phyloP scores from a whole-genome alignment of 2,888 invertebrate species.

The Tenthredo scrophulariae region DNA sequence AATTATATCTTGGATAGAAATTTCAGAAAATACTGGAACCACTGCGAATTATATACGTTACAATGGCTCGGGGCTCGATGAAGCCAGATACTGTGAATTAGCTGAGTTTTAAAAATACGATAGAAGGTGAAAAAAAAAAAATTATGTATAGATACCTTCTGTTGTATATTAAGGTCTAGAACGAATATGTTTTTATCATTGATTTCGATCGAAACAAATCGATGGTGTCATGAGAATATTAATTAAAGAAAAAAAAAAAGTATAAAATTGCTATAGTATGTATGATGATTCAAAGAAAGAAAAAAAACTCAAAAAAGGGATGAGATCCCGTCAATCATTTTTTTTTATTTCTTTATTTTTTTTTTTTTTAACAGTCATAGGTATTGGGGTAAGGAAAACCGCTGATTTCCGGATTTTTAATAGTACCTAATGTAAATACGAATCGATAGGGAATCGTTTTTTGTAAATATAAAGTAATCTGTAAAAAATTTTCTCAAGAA shows the following conservation, averaged over 20 bases:
- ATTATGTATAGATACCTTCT: neutral
- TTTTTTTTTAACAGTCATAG: neutral
- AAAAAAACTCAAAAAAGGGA: too few species aligned
- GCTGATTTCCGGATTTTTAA: neutral
- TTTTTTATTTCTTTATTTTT: too few species aligned
- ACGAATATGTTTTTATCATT: neutral
- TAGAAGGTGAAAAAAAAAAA: too few species aligned
- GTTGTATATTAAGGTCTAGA: neutral
- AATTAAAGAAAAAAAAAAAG: too few species aligned
- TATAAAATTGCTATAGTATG: too few species aligned
- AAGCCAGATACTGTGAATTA: neutral
- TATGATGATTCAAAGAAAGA: neutral
- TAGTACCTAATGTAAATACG: neutral
- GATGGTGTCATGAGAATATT: neutral
- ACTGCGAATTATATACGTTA: neutral
- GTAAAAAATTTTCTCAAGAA: constrained; percentile 1
- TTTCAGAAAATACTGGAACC: neutral
- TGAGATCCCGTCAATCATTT: neutral
- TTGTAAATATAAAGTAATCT: neutral
- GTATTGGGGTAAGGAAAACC: neutral
- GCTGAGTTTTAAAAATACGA: too few species aligned
- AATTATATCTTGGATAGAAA: neutral
- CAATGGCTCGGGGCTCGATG: neutral
- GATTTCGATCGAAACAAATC: neutral
- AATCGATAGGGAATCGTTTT: neutral